Evolutionary conservation across 2,113 vertebrate genomes (phyloP).

Genomic region (Callionymus lyra): DNA sequence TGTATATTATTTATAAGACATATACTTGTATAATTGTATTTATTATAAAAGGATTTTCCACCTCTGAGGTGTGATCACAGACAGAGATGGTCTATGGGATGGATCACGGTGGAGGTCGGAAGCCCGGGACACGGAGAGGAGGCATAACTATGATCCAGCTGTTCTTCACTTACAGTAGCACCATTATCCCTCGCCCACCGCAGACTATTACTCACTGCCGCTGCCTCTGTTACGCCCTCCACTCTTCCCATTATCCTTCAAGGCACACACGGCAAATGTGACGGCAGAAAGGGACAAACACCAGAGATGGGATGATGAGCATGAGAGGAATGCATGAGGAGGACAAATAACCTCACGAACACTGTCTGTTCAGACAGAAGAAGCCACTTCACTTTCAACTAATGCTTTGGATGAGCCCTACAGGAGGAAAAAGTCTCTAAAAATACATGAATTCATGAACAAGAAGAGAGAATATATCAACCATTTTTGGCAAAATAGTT

Average conservation of each 20-base stretch:
- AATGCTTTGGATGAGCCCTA: no score
- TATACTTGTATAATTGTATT: no score
- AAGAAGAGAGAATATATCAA: no score
- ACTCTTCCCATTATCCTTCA: constrained; percentile 15
- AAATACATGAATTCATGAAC: no score
- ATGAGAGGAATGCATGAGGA: constrained; percentile 30
- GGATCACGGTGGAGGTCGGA: constrained; percentile 33
- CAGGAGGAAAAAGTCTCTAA: no score
- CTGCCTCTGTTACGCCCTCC: constrained; percentile 29
- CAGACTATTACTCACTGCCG: constrained; percentile 46
- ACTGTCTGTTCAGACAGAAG: no score
- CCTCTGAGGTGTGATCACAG: constrained; percentile 15
- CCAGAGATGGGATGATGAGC: constrained; percentile 24
- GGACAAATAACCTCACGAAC: constrained; percentile 13
- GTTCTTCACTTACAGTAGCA: constrained; percentile 50
- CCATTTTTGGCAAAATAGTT: no score
- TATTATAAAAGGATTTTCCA: background rate
- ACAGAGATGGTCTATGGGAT: constrained; percentile 31
- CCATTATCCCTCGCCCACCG: constrained; percentile 52
- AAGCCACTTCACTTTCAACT: no score
- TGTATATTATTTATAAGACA: no score
- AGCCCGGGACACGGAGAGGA: constrained; percentile 17
- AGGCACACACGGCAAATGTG: constrained; percentile 28
- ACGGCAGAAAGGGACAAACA: constrained; percentile 7
- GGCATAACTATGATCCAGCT: constrained; percentile 41